Evolutionary conservation across 1,140 invertebrate species (phyloP), one percentile per base, ranked within the genome.

Genomic region (Drosophila orena): DNA sequence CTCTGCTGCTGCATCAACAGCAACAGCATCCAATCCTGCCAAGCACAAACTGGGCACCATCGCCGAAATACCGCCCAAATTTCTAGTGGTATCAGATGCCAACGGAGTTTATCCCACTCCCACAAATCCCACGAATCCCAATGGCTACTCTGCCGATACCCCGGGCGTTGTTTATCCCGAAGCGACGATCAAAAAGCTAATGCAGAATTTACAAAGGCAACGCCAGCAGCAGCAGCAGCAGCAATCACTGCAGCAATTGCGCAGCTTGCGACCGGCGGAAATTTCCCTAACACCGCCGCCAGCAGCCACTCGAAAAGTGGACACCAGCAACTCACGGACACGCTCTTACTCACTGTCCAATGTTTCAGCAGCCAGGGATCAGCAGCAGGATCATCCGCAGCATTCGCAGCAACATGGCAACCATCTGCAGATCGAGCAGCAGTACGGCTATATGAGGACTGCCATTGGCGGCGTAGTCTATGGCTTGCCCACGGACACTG

Each of bases 261-360:
- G 30, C 14, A 52, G 27, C 2, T 3, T 35, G 30, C n/a, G 30
- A 22, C 30, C 49, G 15, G 30, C 74, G 24, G 69, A 66, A 54
- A 76, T 78, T 12, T 72, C 91, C 38, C 74, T 92, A 15, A 92
- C 91, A 42, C 91, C 91, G 50, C 91, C 91, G 38, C 91, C 91
- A 17, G 74, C 72, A 70, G 50, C 89, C 61, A 81, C 77, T 24
- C 80, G 91, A 49, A 90, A 79, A 62, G 57, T 81, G 50, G 91
- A 92, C 56, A 55, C 69, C 5, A 35, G 49, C 49, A 64, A 68
- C 30, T 54, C 86, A 42, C 52, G 91, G 49, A 92, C 79, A 40
- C 91, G 91, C 50, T 92, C 89, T 50, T 77, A 68, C 38, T 92
- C 91, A 92, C 57, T 92, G 52, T 81, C 91, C 70, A 70, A 91